These are phyloP conservation scores for Drosophila sp. DNA, from an alignment of 1,140 invertebrate species.

Conservation along the genomic window DNA sequence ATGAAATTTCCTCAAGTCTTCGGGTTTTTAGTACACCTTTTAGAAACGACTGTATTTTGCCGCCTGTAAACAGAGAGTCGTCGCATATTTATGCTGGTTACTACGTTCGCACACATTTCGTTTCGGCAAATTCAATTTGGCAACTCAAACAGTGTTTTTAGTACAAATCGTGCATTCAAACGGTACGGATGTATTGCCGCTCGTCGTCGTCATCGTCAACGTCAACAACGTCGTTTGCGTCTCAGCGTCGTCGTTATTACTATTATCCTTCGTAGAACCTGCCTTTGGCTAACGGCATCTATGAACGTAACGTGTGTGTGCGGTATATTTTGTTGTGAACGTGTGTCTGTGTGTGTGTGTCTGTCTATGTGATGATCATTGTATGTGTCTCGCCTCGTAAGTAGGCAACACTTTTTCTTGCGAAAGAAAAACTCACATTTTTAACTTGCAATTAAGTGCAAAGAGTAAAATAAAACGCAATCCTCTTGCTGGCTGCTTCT, in stretches of 20 bases:
- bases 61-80: constrained; percentile 76
- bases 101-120: constrained; percentile 22
- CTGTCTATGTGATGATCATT: background rate
- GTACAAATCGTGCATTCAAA: constrained; percentile 81
- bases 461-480: constrained; percentile 1
- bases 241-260: constrained; percentile 7
- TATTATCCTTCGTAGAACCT: constrained; percentile 32
- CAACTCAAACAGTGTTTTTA: constrained; percentile 53
- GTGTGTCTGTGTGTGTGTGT: constrained; percentile 22
- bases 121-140: constrained; percentile 67
- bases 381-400: constrained; percentile 40
- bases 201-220: constrained; percentile 34
- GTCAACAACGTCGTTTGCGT: constrained; percentile 1
- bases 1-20: constrained; percentile 3
- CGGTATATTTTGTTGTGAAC: constrained; percentile 26
- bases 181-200: constrained; percentile 71
- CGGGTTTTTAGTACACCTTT: constrained; percentile 55
- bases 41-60: constrained; percentile 27
- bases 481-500: background rate
- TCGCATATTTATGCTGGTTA: background rate
- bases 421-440: constrained; percentile 35
- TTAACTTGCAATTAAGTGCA: constrained; percentile 47
- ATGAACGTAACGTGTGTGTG: constrained; percentile 21
- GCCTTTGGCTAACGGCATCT: constrained; percentile 8
- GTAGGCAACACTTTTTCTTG: constrained; percentile 56